Base-by-base conservation (phyloP, 2,113 vertebrate species). In the Rhinichthys klamathensis region DNA sequence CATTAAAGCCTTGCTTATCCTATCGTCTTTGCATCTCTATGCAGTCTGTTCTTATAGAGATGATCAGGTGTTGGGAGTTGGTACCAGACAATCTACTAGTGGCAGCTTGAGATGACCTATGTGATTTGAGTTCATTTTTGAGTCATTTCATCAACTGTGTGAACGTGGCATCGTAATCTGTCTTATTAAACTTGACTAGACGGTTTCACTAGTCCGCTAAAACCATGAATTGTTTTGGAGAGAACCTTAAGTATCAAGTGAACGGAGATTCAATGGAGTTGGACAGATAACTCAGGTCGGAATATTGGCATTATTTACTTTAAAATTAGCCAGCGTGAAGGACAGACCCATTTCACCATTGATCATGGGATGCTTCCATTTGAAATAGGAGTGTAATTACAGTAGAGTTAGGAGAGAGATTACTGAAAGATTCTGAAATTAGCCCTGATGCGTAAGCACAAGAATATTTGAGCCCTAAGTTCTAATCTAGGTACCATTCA, bases 281-380 rank as follows among this genome's bases (percentile, higher is more conserved):
- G 56, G 77, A 82, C 78, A 41, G 79, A 80, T 41, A 76, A 82
- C 85, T 86, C 85, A 86, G 85, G 85, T 81, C 23, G 32, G 84
- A 86, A 63, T 44, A n/a, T 25, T 75, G 63, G 56, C 54, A 35
- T 85, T 73, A 44, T 73, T 72, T 58, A 61, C 72, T 25, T 73
- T 80, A 11, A 85, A 60, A 58, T n/a, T 56, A 85, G 23, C 73
- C 58, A 63, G 70, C 38, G 23, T 51, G 58, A 84, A 58, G 60
- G 21, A 32, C 73, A 65, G 58, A 58, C 44, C 16, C 23, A 77
- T 32, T 56, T 84, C 25, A 46, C 58, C 30, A n/a, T 49, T 54
- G 18, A 77, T 46, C 56, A 61, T 35, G 38, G 41, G 38, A 46
- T 10, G 46, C 73, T 54, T 76, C 73, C 25, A 61, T 27, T 67